A percentile compares a stretch with the other conserved stretches of the same genome.
Evolutionary conservation across 2,113 vertebrate species (phyloP).

Genomic region (Burhinus bistriatus): DNA sequence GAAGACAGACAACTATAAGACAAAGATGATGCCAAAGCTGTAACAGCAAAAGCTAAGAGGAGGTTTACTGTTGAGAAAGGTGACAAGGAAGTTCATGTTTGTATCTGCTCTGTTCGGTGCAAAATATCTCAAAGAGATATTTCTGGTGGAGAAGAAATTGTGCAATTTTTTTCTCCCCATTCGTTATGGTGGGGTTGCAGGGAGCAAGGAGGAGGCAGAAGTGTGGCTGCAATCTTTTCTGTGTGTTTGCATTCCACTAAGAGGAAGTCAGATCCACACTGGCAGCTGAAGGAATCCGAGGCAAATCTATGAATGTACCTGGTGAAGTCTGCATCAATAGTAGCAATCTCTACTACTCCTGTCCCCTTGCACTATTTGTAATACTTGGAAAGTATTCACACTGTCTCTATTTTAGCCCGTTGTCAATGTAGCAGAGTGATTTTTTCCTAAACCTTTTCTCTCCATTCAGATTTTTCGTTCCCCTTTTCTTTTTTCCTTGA

Average conservation of each 20-base stretch:
- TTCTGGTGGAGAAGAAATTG: not conserved
- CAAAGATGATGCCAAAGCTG: not conserved
- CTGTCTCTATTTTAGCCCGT: not conserved
- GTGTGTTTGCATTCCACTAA: not conserved
- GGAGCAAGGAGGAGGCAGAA: not conserved
- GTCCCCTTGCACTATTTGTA: fast-evolving
- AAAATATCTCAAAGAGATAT: no score
- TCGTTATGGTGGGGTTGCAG: not conserved
- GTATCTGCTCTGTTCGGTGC: not conserved
- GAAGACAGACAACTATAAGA: not conserved
- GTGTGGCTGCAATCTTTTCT: not conserved
- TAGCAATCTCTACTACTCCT: not conserved
- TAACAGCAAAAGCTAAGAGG: not conserved
- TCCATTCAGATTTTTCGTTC: not conserved
- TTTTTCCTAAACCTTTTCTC: not conserved
- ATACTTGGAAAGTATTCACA: not conserved
- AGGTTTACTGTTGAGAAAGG: not conserved
- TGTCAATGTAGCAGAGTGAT: not conserved
- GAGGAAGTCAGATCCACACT: not conserved
- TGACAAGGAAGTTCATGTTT: not conserved
- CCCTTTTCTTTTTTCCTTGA: not conserved
- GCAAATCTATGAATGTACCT: not conserved
- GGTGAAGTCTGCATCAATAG: not conserved
- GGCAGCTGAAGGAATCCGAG: not conserved
- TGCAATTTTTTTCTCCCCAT: not conserved